Evolutionary conservation across 2,113 vertebrate genomes (phyloP).

Genomic region (Poicephalus meyeri): DNA sequence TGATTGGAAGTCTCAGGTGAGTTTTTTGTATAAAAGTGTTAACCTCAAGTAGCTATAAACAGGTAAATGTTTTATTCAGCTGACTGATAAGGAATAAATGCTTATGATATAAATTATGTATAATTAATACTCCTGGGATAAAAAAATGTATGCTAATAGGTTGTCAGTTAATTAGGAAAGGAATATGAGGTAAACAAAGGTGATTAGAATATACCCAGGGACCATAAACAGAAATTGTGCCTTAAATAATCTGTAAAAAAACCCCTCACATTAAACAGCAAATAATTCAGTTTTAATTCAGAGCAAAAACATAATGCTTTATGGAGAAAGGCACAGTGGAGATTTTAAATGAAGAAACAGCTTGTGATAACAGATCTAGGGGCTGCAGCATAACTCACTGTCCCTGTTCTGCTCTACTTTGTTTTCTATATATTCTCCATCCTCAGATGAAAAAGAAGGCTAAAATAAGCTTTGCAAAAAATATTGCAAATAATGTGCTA

Average conservation of each 20-base stretch:
- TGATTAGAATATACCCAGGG: slow-evolving; percentile 83
- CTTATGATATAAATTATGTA: slow-evolving; percentile 85
- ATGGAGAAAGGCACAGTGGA: slow-evolving; percentile 32
- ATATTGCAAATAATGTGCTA: not conserved
- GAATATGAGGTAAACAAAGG: slow-evolving; percentile 83
- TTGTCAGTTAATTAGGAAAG: slow-evolving; percentile 85
- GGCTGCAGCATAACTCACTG: not conserved
- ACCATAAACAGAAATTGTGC: slow-evolving; percentile 80
- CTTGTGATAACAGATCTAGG: not conserved
- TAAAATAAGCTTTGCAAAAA: slow-evolving; percentile 1
- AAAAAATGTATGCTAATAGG: slow-evolving; percentile 81
- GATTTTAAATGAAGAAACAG: slow-evolving; percentile 10
- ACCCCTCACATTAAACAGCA: slow-evolving; percentile 39
- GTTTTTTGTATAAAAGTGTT: slow-evolving; percentile 80
- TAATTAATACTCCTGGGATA: slow-evolving; percentile 85
- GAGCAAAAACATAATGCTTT: slow-evolving; percentile 17
- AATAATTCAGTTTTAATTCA: slow-evolving; percentile 62
- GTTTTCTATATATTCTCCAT: not conserved
- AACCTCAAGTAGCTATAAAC: slow-evolving; percentile 82
- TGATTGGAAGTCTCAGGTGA: slow-evolving; percentile 83
- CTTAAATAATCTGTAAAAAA: slow-evolving; percentile 78
- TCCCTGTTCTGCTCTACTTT: not conserved
- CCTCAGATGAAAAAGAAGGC: not conserved
- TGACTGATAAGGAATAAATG: slow-evolving; percentile 80
- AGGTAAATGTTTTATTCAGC: slow-evolving; percentile 86